phyloP scores from a whole-genome alignment of 2,113 vertebrate genomes.

The Diadophis punctatus region DNA sequence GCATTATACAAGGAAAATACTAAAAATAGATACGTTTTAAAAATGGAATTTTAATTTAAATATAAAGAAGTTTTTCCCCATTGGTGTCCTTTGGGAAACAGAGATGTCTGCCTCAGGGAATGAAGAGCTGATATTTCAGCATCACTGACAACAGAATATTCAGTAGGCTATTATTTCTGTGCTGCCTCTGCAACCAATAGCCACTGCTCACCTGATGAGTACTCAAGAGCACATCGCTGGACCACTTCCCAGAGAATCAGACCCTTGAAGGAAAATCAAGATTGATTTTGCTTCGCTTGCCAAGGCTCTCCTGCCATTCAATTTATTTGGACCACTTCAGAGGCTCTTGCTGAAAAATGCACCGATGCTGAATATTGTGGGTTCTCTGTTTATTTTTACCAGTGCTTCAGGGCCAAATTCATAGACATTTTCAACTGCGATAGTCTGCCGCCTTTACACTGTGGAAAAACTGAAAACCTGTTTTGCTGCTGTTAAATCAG shows the following conservation, averaged over 20 bases:
- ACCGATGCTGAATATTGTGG: not conserved
- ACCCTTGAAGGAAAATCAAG: not conserved
- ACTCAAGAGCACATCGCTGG: accelerated
- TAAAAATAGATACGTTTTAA: not conserved
- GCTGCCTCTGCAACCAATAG: not conserved
- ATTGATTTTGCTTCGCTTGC: not conserved
- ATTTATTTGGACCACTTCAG: not conserved
- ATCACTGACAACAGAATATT: constrained; percentile 12
- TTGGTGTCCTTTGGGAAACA: not conserved
- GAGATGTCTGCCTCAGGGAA: not conserved
- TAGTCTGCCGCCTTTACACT: not conserved
- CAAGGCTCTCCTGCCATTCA: not conserved
- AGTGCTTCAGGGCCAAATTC: constrained; percentile 11
- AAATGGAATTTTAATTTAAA: not conserved
- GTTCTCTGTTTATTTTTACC: constrained; percentile 9
- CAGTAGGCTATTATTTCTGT: not conserved
- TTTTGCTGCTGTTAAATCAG: not conserved
- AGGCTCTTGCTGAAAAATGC: not conserved
- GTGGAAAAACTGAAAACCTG: not conserved
- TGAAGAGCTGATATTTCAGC: not conserved
- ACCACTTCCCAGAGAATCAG: constrained; percentile 16
- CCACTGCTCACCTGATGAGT: not conserved
- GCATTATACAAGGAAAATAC: not conserved
- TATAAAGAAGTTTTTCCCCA: not conserved
- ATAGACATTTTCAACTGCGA: not conserved